phyloP scores from a whole-genome alignment of 2,113 vertebrate genomes.

The Spilogale gracilis region DNA sequence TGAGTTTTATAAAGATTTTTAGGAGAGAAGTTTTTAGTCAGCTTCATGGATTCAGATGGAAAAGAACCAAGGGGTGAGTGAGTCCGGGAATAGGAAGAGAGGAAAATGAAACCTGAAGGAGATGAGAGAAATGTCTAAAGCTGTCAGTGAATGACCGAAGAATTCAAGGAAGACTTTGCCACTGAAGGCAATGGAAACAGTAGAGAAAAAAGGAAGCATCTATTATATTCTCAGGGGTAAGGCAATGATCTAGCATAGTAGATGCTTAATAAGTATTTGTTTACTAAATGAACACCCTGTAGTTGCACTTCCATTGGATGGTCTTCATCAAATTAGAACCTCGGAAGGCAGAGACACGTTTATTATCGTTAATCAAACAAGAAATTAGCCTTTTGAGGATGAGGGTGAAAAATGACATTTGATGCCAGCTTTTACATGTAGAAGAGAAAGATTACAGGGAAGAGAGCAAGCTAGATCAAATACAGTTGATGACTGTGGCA shows the following conservation, averaged over 20 bases:
- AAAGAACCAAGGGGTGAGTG: neutral
- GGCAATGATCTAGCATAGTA: neutral
- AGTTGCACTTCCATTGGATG: neutral
- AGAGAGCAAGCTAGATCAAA: neutral
- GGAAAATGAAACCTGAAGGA: neutral
- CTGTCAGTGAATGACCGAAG: neutral
- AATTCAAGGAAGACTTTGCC: neutral
- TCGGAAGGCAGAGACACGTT: neutral
- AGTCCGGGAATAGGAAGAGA: neutral
- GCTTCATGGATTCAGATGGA: neutral
- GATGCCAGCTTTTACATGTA: neutral
- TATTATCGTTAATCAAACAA: neutral
- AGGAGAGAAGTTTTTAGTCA: neutral
- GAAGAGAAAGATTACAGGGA: neutral
- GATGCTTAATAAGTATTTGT: neutral
- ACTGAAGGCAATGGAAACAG: neutral
- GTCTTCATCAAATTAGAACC: neutral
- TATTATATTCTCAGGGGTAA: neutral
- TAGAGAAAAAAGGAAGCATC: neutral
- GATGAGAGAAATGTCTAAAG: neutral
- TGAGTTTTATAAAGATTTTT: conserved; percentile 55
- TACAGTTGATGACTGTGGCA: neutral
- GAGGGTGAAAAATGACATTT: neutral
- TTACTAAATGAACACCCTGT: neutral
- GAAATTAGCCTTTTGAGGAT: conserved; percentile 29